Conservation (phyloP, 1,140 invertebrate genomes). For the Sarcophaga bullata region DNA sequence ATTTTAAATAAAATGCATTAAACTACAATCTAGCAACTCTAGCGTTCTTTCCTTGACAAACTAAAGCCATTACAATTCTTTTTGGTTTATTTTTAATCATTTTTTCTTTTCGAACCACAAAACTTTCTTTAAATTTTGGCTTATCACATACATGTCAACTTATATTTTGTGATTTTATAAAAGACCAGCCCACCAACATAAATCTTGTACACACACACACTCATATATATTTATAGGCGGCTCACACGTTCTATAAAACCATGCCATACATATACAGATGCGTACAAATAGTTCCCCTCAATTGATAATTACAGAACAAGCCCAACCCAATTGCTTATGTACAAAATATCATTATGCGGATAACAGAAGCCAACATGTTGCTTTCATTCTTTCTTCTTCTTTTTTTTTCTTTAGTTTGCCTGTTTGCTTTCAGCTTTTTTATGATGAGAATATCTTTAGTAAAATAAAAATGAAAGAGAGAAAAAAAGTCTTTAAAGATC, state of each 20-base stretch:
- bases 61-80: too few species aligned
- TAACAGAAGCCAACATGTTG: conserved; percentile 24
- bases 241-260: too few species aligned
- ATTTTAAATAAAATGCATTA: too few species aligned
- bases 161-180: neutral
- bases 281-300: conserved; percentile 20
- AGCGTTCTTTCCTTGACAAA: too few species aligned
- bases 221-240: neutral
- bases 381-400: conserved; percentile 1
- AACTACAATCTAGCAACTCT: too few species aligned
- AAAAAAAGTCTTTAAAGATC: neutral
- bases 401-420: neutral
- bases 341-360: conserved; percentile 15
- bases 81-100: too few species aligned
- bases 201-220: neutral
- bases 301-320: conserved; percentile 33
- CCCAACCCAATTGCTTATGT: conserved; percentile 37
- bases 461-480: conserved; percentile 18
- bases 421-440: neutral
- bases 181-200: conserved; percentile 32
- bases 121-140: neutral
- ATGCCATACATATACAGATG: neutral
- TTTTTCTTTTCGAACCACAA: too few species aligned
- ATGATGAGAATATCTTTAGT: conserved; percentile 13
- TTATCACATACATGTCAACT: conserved; percentile 22